Evolutionary conservation across 2,888 invertebrate species (phyloP), one percentile per base, ranked within the genome.

Genomic region (Augochlorella aurata): DNA sequence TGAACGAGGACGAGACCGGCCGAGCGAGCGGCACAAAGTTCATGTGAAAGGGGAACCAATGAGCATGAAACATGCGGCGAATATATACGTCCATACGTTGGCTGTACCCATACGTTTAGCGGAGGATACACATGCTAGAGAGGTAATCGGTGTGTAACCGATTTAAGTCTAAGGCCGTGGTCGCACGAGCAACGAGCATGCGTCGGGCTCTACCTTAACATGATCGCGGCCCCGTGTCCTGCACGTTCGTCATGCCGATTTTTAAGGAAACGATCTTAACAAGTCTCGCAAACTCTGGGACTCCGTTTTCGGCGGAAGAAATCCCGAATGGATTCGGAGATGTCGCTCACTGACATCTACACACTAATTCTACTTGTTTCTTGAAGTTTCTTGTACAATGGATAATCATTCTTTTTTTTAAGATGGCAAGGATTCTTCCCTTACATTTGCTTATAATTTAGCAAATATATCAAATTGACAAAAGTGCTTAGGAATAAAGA

Each of bases 31-130:
- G 90, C 87, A 89, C 89, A 92, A 92, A 91, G 91, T 91, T 92
- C 92, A 91, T 87, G 91, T 91, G 91, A 91, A 91, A 91, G 91
- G 90, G 88, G 90, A 90, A 89, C 88, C 90, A 88, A 89, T 87
- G 89, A 87, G 88, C 88, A 84, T 88, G 89, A 87, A 88, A 89
- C 90, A 88, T 87, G 86, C 83, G 83, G 87, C 85, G 83, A 84
- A 88, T 87, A 85, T 88, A 83, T 50, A 76, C 50, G 71, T 71
- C 29, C 66, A 49, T 69, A 58, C 58, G 63, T 71, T 44, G 67
- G n/a, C 38, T 61, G 38, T 70, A 67, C 38, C 10, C 66, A 74
- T 50, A 67, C 66, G 68, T 74, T 68, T 61, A 74, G 50, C 74
- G 24, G 47, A 61, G 66, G 50, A 76, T 49, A 77, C 52, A 74